A percentile compares a stretch with the other conserved stretches of the same genome.
These are phyloP conservation scores for Sapayoa aenigma DNA, from an alignment of 2,113 vertebrate species.

Conservation along the genomic window DNA sequence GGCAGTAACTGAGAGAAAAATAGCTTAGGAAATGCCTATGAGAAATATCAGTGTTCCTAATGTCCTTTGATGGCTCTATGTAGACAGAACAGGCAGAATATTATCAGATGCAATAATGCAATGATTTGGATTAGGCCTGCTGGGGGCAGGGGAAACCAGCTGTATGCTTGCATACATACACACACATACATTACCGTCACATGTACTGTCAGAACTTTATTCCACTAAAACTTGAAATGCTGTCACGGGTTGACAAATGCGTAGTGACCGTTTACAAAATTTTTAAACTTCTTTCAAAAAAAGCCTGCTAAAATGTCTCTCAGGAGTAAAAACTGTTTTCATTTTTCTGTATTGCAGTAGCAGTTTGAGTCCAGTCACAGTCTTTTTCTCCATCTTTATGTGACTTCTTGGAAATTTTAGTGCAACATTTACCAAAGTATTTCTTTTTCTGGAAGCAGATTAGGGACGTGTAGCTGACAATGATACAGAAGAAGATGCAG, in stretches of 20 bases:
- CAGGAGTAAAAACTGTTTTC: not conserved
- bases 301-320: not conserved
- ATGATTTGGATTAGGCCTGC: not conserved
- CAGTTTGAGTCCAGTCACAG: not conserved
- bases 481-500: no score
- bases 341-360: not conserved
- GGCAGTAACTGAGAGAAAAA: not conserved
- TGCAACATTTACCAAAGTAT: not conserved
- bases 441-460: not conserved
- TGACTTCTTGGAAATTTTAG: not conserved
- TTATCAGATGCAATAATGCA: not conserved
- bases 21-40: not conserved
- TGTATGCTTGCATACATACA: not conserved
- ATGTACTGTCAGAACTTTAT: not conserved
- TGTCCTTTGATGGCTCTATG: not conserved
- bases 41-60: not conserved
- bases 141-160: not conserved
- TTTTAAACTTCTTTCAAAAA: not conserved
- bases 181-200: not conserved
- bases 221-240: not conserved
- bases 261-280: not conserved
- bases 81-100: not conserved
- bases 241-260: no score
- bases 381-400: not conserved
- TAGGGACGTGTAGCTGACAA: no score